These are phyloP conservation scores for Cataglyphis cursor DNA, from an alignment of 2,888 invertebrate species.

Conservation along the genomic window DNA sequence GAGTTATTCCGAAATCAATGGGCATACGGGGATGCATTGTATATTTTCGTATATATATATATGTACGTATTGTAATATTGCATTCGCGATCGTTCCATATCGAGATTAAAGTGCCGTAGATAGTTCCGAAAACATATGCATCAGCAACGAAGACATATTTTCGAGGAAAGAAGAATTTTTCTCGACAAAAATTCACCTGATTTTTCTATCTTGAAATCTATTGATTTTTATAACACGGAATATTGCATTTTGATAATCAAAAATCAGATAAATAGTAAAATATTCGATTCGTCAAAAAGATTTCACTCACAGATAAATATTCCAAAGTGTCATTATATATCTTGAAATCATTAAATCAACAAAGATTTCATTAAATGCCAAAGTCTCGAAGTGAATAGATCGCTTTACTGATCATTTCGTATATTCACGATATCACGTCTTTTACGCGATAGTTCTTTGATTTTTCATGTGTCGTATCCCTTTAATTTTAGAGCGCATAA, in stretches of 20 bases:
- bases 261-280: constrained; percentile 1
- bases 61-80: not conserved
- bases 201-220: constrained; percentile 1
- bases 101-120: constrained; percentile 2
- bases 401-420: not conserved
- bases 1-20: constrained; percentile 12
- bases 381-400: not conserved
- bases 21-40: not conserved
- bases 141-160: constrained; percentile 3
- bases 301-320: not conserved
- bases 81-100: not conserved
- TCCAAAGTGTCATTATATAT: not conserved
- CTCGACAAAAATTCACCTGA: not conserved
- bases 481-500: not conserved
- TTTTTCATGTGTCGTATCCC: not conserved
- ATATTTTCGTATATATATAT: not conserved
- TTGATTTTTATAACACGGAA: not conserved
- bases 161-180: not conserved
- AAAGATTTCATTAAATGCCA: not conserved
- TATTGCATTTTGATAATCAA: not conserved
- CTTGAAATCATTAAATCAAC: not conserved
- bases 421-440: not conserved
- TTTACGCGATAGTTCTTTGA: not conserved
- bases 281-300: not conserved
- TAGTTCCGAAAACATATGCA: not conserved